Evolutionary conservation across 2,888 invertebrate species (phyloP), one percentile per base, ranked within the genome.

Genomic region (Auanema sp.): DNA sequence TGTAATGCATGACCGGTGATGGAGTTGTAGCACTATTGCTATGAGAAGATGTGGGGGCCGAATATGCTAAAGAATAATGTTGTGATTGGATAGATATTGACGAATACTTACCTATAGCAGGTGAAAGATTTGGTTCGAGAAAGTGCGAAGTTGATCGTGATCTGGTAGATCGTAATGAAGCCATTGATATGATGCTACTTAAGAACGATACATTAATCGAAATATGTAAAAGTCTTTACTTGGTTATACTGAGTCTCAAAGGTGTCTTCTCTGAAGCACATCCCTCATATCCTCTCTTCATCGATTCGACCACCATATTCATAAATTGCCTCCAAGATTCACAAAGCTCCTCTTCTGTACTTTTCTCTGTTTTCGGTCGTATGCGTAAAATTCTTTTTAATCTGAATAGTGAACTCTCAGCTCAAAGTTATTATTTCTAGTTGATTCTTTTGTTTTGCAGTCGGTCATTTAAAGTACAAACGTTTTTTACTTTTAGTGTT

Each of bases 111-210:
- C 70, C 67, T 55, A 73, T 63, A 25, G 71, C 69, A 12, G 71
- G 71, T n/a, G 68, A 68, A 14, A 71, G 54, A 33, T 66, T 65
- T 6, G 76, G 73, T 53, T 73, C 73, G 18, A 73, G 68, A 33
- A 76, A 73, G 24, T 73, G 72, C 14, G 73, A 73, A n/a, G 73
- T 68, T 10, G 76, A 73, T 11, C 76, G 64, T 18, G 69, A 69
- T 47, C 76, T 65, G 3, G 73, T 64, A 11, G 73, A 73, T 16
- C 76, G 64, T 62, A 76, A 66, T 2, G 76, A 72, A 10, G 76
- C 76, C 76, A 76, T 76, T 16, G 76, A 76, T 8, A 76, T 76
- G 23, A 76, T 76, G 21, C 70, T 72, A 58, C 76, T 76, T 63
- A 56, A 72, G 64, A 33, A 33, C 33, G 33, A 33, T 33, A 33